Conservation (phyloP, 2,888 invertebrate species). For the Aleiodes alternator region DNA sequence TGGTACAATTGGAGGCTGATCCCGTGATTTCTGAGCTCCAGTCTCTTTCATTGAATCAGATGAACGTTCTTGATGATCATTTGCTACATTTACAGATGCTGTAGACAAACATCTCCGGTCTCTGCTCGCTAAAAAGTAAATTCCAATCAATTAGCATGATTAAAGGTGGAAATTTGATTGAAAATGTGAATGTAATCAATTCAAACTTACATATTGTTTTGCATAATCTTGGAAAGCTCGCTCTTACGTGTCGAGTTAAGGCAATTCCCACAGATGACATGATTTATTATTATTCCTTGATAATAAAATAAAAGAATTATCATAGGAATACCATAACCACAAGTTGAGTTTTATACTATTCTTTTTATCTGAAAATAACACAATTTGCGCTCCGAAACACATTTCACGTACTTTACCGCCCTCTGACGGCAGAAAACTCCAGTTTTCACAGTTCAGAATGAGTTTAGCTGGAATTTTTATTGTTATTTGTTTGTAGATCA, state of each 20-base stretch:
- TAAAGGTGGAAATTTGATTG: neutral
- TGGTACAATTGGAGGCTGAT: conserved; percentile 63
- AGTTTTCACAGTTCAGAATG: too few relatives aligned
- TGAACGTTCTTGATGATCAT: neutral
- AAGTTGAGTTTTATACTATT: too few relatives aligned
- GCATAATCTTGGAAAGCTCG: conserved; percentile 53
- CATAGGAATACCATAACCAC: too few relatives aligned
- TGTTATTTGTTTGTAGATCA: too few relatives aligned
- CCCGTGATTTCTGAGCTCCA: conserved; percentile 35
- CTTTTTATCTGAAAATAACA: too few relatives aligned
- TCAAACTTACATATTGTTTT: conserved; percentile 52
- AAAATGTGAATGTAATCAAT: neutral
- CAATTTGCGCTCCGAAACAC: too few relatives aligned
- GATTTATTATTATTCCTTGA: conserved; percentile 36
- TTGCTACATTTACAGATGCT: conserved; percentile 27
- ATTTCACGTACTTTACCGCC: too few relatives aligned
- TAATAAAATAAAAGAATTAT: neutral
- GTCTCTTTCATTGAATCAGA: conserved; percentile 22
- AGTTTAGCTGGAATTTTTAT: too few relatives aligned
- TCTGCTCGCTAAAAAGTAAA: conserved; percentile 13
- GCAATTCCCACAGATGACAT: conserved; percentile 60
- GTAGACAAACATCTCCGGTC: conserved; percentile 52
- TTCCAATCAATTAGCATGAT: too few relatives aligned
- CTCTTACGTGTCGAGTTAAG: conserved; percentile 51
- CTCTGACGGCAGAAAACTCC: too few relatives aligned